These are phyloP conservation scores for Prorops nasuta DNA, from an alignment of 1,140 invertebrate genomes.

Conservation along the genomic window DNA sequence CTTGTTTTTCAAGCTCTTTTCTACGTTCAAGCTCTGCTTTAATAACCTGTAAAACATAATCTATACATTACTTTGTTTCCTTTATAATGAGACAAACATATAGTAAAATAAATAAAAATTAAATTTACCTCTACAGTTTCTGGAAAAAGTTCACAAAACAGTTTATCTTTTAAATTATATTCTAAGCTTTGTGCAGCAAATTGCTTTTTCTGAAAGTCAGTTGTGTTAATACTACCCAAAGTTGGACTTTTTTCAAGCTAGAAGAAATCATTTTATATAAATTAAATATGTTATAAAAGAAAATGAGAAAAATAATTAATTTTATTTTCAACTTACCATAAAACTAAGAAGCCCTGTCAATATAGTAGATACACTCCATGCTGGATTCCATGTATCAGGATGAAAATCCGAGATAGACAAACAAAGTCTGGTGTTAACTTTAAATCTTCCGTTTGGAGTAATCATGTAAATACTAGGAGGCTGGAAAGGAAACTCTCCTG, in stretches of 20 bases:
- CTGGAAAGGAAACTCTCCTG: conserved; percentile 96
- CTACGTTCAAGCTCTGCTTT: conserved; percentile 52
- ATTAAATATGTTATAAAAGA: conserved; percentile 4
- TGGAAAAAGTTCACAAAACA: conserved; percentile 90
- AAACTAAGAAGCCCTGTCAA: conserved; percentile 90
- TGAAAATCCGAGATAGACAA: conserved; percentile 97
- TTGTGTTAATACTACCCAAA: conserved; percentile 89
- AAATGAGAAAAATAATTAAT: conserved; percentile 5
- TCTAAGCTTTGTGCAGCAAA: conserved; percentile 84
- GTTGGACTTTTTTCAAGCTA: conserved; percentile 92
- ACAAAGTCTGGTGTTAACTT: conserved; percentile 88
- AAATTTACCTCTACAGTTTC: conserved; percentile 65
- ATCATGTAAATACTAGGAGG: conserved; percentile 98
- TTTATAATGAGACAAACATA: conserved; percentile 9
- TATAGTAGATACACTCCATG: conserved; percentile 96
- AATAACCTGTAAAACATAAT: conserved; percentile 37
- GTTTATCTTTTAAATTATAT: conserved; percentile 88
- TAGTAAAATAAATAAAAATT: neutral
- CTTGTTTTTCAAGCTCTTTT: conserved; percentile 51
- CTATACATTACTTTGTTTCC: conserved; percentile 25
- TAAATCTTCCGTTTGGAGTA: conserved; percentile 93
- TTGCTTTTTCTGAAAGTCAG: conserved; percentile 84
- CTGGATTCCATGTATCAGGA: conserved; percentile 97
- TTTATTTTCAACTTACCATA: conserved; percentile 62
- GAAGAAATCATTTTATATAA: neutral